phyloP scores from a whole-genome alignment of 1,140 invertebrate genomes.

The Archivesica marissinica region DNA sequence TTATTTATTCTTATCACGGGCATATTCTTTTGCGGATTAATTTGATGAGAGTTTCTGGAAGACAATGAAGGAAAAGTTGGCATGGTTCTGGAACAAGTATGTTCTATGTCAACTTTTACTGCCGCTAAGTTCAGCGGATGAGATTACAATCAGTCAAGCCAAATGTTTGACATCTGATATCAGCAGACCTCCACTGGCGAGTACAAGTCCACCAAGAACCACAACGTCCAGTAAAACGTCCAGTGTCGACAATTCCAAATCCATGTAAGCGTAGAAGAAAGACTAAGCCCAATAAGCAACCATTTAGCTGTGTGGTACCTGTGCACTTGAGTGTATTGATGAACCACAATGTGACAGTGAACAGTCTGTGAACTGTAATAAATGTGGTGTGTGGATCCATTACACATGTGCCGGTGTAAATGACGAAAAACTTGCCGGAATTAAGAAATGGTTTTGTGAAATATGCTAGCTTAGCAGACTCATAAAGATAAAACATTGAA shows the following conservation, averaged over 20 bases:
- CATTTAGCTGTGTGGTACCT: conserved; percentile 32
- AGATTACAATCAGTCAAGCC: background rate
- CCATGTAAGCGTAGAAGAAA: background rate
- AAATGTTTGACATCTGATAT: too few species aligned
- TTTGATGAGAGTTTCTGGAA: conserved; percentile 26
- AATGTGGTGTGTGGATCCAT: conserved; percentile 35
- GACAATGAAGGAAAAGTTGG: background rate
- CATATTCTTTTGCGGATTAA: background rate
- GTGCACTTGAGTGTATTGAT: conserved; percentile 10
- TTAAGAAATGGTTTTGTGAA: too few species aligned
- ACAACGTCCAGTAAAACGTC: background rate
- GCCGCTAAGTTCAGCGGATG: background rate
- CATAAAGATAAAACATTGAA: too few species aligned
- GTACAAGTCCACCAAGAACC: background rate
- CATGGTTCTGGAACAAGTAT: conserved; percentile 46
- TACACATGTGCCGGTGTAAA: too few species aligned
- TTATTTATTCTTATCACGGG: conserved; percentile 49
- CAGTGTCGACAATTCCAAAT: background rate
- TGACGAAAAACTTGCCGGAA: too few species aligned
- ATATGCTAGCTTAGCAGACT: too few species aligned
- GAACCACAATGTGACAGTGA: conserved; percentile 5
- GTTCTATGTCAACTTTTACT: background rate
- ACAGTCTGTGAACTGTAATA: conserved; percentile 13
- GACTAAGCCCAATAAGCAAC: background rate
- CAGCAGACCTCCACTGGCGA: background rate